phyloP scores from a whole-genome alignment of 2,888 invertebrate genomes.

The Nymphalis c-album region DNA sequence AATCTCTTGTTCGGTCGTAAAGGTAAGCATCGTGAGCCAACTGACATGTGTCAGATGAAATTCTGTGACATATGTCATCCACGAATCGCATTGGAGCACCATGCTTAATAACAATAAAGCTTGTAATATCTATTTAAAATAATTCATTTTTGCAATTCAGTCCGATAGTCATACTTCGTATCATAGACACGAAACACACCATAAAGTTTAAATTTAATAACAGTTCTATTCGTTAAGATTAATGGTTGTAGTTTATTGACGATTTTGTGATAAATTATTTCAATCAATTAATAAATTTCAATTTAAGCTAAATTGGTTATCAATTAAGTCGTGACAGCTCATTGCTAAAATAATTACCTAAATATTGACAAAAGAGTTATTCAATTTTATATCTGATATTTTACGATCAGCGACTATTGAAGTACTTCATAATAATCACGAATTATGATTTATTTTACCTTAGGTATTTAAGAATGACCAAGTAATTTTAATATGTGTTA shows the following conservation, averaged over 20 bases:
- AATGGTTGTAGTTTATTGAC: slow-evolving; percentile 27
- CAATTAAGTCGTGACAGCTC: slow-evolving; percentile 33
- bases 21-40: no score
- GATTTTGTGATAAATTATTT: slow-evolving; percentile 32
- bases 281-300: slow-evolving; percentile 35
- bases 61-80: no score
- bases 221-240: slow-evolving; percentile 21
- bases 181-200: no score
- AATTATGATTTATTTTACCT: slow-evolving; percentile 7
- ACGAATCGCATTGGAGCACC: no score
- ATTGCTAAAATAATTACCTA: slow-evolving; percentile 32
- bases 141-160: no score
- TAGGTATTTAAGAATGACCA: not conserved
- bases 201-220: slow-evolving; percentile 13
- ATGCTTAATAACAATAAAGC: no score
- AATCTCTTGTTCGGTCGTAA: no score
- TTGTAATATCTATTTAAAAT: no score
- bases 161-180: no score
- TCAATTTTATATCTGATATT: slow-evolving; percentile 20
- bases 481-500: not conserved
- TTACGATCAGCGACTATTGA: slow-evolving; percentile 13
- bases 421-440: slow-evolving; percentile 5
- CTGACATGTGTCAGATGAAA: no score
- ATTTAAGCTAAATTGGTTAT: slow-evolving; percentile 36
- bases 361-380: slow-evolving; percentile 30